Evolutionary conservation across 2,113 vertebrate genomes (phyloP), one percentile per base, ranked within the genome.

Genomic region (Opisthocomus hoazin): DNA sequence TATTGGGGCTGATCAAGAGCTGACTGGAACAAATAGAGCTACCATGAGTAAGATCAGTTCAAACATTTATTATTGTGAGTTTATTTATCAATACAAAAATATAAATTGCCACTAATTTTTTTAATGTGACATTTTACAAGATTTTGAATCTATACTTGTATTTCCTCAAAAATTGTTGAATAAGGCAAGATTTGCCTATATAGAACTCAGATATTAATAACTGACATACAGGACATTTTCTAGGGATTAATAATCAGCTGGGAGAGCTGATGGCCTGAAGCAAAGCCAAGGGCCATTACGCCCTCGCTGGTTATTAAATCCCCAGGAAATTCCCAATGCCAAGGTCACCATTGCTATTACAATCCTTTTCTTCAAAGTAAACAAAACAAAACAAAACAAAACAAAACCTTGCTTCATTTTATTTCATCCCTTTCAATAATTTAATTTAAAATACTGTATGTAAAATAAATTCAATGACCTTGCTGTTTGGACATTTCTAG

Each of bases 281-380:
- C 92, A 96, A 94, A 96, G 95, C 86, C 57, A 89, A 93, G 95
- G 97, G 90, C 94, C 97, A 97, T 97, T 98, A 97, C 83, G 96
- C 89, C 20, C 34, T 90, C 58, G 34, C 76, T 87, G 57, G 84
- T 95, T 94, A 97, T 97, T 97, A 98, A 97, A 97, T 97, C 84
- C 91, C 75, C 27, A 88, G 41, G 91, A 97, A 98, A 94, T 97
- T 95, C 84, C 88, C 77, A 51, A 56, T 80, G 63, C 58, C 75
- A 85, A 94, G 86, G 92, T 92, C 80, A 91, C 0, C 0, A 87
- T 50, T 84, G 45, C 89, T 91, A 85, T 85, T 94, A 87, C 14
- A 85, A 46, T 58, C 15, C 2, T 50, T 71, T 84, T 82, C 79
- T 41, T 29, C 15, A 39, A 85, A 77, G 23, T 15, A 2, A 51